Evolutionary conservation across 2,113 vertebrate genomes (phyloP).

Genomic region (Pollachius pollachius): DNA sequence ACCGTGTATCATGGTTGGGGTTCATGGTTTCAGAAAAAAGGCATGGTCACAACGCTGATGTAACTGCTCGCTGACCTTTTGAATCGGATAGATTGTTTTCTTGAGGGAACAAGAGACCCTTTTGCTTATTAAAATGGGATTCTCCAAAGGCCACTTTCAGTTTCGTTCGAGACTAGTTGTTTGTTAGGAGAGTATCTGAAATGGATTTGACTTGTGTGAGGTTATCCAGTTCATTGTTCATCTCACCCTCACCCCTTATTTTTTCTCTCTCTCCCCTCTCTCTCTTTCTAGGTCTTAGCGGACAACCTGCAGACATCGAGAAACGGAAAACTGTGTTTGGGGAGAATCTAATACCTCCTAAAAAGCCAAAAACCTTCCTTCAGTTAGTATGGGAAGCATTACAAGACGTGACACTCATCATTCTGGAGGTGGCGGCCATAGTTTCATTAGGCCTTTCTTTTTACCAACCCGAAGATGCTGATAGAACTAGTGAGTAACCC

Average conservation of each 20-base stretch:
- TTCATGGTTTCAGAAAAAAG: neutral
- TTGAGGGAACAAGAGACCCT: neutral
- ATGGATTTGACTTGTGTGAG: neutral
- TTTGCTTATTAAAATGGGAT: neutral
- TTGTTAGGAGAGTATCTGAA: neutral
- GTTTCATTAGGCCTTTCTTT: conserved; percentile 99
- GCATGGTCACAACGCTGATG: conserved; percentile 23
- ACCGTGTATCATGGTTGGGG: conserved; percentile 6
- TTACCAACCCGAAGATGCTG: conserved; percentile 92
- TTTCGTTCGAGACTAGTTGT: too few relatives aligned
- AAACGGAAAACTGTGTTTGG: conserved; percentile 94
- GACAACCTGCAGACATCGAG: conserved; percentile 92
- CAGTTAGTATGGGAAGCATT: conserved; percentile 99
- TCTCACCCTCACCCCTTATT: too few relatives aligned
- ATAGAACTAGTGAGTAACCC: conserved; percentile 82
- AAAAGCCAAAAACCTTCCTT: conserved; percentile 99
- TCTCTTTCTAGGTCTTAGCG: conserved; percentile 85
- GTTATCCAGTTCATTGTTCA: too few relatives aligned
- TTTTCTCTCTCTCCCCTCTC: conserved; percentile 19
- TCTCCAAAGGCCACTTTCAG: neutral
- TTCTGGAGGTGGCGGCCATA: conserved; percentile 99
- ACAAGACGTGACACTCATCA: conserved; percentile 98
- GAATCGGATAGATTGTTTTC: neutral
- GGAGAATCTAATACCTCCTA: conserved; percentile 98
- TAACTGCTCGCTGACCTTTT: conserved; percentile 20